Evolutionary conservation across 2,797 vertebrate species (phyloP).

Genomic region (Gorsachius magnificus): DNA sequence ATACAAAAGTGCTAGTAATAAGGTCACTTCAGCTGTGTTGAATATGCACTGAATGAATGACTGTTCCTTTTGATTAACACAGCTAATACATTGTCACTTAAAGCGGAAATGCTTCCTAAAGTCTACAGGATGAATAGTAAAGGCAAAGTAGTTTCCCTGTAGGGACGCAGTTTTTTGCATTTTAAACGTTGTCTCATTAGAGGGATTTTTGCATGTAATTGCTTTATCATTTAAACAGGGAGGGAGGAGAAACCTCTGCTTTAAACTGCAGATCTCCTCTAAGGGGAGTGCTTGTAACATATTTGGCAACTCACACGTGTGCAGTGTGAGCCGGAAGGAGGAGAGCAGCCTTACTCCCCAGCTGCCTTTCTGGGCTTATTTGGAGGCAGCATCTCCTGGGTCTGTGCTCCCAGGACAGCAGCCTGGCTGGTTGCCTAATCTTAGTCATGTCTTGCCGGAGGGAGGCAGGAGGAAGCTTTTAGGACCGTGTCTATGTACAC

Average conservation of each 20-base stretch:
- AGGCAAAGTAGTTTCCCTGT: neutral
- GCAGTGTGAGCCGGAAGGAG: neutral
- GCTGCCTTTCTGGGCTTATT: neutral
- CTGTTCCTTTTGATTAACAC: constrained; percentile 2
- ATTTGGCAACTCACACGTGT: neutral
- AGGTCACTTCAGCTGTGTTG: constrained; percentile 25
- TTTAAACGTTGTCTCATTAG: neutral
- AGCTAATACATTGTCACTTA: neutral
- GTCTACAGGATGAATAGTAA: neutral
- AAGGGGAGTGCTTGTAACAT: constrained; percentile 53
- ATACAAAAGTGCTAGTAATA: constrained; percentile 9
- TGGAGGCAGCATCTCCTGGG: neutral
- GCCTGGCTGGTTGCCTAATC: neutral
- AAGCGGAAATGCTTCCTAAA: neutral
- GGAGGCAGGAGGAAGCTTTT: neutral
- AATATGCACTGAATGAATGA: neutral
- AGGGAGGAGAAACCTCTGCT: neutral
- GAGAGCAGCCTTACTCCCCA: neutral
- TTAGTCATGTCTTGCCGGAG: neutral
- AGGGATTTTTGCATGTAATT: neutral
- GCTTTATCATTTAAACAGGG: neutral
- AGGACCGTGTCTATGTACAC: neutral
- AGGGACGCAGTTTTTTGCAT: neutral
- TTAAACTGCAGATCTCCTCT: constrained; percentile 18
- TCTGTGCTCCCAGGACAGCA: neutral